phyloP scores from a whole-genome alignment of 2,888 invertebrate species.

The Tiphia femorata region DNA sequence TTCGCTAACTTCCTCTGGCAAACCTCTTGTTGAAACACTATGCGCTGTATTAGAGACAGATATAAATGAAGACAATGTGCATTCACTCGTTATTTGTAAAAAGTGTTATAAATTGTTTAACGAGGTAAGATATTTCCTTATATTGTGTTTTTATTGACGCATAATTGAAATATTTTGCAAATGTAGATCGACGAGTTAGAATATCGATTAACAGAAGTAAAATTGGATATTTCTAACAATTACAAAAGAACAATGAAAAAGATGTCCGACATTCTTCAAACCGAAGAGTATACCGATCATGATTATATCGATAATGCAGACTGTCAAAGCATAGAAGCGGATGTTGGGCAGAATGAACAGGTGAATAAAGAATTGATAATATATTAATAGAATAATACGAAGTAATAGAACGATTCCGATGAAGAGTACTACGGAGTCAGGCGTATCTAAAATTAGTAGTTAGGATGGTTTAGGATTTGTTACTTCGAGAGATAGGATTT shows the following conservation, averaged over 20 bases:
- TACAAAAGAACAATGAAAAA: conserved; percentile 69
- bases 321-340: conserved; percentile 19
- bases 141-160: not conserved
- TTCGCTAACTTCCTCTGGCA: conserved; percentile 58
- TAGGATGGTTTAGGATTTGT: conserved; percentile 11
- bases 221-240: conserved; percentile 70
- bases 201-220: conserved; percentile 70
- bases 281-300: conserved; percentile 61
- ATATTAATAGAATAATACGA: conserved; percentile 12
- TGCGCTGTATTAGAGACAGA: conserved; percentile 70
- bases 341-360: not conserved
- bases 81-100: conserved; percentile 75
- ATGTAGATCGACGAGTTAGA: conserved; percentile 73
- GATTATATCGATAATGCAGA: conserved; percentile 61
- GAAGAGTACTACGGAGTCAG: not conserved
- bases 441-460: not conserved
- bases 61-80: conserved; percentile 71
- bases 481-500: too few relatives aligned
- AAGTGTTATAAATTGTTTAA: conserved; percentile 76
- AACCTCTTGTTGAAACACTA: conserved; percentile 67
- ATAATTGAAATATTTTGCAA: conserved; percentile 7
- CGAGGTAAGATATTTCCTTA: conserved; percentile 66
- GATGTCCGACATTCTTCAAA: conserved; percentile 37
- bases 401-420: too few relatives aligned
- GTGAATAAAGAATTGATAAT: conserved; percentile 10